Conservation (phyloP, 2,888 invertebrate genomes). For the Napeogenes sylphis region DNA sequence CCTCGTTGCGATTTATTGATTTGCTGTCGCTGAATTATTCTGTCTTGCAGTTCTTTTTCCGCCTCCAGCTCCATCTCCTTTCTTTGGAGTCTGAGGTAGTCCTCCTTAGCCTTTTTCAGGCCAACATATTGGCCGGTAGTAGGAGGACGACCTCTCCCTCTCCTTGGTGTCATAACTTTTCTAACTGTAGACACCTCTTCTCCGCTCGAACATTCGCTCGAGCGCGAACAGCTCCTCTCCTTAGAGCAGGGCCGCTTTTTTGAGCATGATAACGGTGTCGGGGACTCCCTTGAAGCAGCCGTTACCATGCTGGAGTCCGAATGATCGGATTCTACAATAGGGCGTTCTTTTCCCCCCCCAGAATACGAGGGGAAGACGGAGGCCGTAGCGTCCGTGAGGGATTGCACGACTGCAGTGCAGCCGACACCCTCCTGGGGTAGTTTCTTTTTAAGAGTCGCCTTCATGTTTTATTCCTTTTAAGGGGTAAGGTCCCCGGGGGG, state of each 20-base stretch:
- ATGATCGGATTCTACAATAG: background rate
- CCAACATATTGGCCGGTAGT: background rate
- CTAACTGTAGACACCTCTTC: too few species aligned
- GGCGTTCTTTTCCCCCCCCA: constrained; percentile 11
- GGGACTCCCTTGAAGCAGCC: background rate
- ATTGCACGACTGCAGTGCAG: constrained; percentile 8
- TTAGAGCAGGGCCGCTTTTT: too few species aligned
- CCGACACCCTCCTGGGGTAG: constrained; percentile 14
- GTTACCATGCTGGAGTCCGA: background rate
- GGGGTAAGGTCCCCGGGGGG: too few species aligned
- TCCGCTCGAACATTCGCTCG: too few species aligned
- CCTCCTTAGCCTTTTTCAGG: background rate
- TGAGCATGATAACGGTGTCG: too few species aligned
- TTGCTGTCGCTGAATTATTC: too few species aligned
- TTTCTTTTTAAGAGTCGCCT: background rate
- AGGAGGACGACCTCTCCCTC: background rate
- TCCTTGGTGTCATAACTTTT: background rate
- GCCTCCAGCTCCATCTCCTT: background rate
- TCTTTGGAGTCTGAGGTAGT: background rate
- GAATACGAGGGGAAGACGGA: constrained; percentile 12
- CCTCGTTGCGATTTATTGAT: background rate
- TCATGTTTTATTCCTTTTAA: too few species aligned
- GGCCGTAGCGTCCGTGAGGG: constrained; percentile 6
- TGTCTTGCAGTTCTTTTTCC: background rate
- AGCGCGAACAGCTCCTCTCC: too few species aligned